A percentile compares a stretch with the other conserved stretches of the same genome.
Conservation (phyloP, 2,888 invertebrate genomes). For the Apamea epomidion region DNA sequence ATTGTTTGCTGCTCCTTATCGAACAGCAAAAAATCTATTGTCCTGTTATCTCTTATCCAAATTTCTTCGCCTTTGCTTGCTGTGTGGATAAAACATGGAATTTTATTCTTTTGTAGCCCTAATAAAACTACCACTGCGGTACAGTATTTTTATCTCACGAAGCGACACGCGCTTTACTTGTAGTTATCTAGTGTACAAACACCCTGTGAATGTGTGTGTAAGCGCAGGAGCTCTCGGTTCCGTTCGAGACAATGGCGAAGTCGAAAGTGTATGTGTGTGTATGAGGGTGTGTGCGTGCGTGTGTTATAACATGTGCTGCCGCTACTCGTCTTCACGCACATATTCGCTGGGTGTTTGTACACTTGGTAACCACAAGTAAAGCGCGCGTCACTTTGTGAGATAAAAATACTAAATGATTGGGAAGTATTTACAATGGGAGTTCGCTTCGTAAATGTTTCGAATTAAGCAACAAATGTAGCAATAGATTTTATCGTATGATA, state of each 20-base stretch:
- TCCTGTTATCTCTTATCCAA: slow-evolving; percentile 44
- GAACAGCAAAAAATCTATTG: slow-evolving; percentile 46
- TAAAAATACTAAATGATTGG: neutral
- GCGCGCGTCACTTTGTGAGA: too few relatives aligned
- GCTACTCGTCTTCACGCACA: too few relatives aligned
- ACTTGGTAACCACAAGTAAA: too few relatives aligned
- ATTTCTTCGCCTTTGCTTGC: slow-evolving; percentile 33
- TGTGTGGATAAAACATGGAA: neutral
- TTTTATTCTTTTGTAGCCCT: neutral
- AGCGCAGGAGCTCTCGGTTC: neutral
- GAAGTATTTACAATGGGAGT: neutral
- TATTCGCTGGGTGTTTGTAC: too few relatives aligned
- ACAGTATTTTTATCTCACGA: neutral
- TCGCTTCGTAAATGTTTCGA: neutral
- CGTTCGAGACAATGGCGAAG: neutral
- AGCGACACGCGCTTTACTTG: neutral
- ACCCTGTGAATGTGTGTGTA: neutral
- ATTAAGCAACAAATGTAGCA: neutral
- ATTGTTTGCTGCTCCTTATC: slow-evolving; percentile 12
- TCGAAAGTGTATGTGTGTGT: too few relatives aligned
- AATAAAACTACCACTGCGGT: neutral
- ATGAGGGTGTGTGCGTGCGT: too few relatives aligned
- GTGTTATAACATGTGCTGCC: too few relatives aligned
- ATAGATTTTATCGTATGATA: neutral
- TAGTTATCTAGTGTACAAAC: neutral